phyloP scores from a whole-genome alignment of 2,113 vertebrate species.

The Spermophilus dauricus region DNA sequence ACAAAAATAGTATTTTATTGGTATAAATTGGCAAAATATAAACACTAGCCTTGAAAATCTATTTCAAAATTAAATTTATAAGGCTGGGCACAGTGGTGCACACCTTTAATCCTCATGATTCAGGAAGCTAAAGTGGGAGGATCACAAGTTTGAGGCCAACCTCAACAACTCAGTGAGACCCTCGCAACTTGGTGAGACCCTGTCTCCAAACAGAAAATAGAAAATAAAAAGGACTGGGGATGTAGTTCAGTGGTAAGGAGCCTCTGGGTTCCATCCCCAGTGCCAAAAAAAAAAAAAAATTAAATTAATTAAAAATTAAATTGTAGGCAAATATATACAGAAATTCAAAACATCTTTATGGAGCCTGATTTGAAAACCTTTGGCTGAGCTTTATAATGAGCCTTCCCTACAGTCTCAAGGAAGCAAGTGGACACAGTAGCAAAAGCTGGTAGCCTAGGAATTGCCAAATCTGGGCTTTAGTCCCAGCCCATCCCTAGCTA shows the following conservation, averaged over 20 bases:
- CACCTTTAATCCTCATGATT: too few species aligned
- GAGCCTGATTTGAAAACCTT: constrained; percentile 17
- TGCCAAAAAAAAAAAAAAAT: too few species aligned
- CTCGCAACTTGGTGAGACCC: too few species aligned
- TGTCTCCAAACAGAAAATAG: too few species aligned
- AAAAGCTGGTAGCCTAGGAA: background rate
- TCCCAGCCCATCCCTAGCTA: background rate
- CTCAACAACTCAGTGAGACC: too few species aligned
- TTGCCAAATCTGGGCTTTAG: background rate
- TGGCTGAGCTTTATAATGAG: background rate
- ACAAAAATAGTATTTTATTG: background rate
- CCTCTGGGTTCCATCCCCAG: too few species aligned
- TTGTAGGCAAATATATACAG: background rate
- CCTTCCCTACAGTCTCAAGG: background rate
- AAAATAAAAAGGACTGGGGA: too few species aligned
- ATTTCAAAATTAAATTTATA: constrained; percentile 15
- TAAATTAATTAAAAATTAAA: too few species aligned
- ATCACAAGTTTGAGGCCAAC: too few species aligned
- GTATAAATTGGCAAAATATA: constrained; percentile 10
- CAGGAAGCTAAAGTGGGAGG: too few species aligned
- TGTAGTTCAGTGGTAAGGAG: too few species aligned
- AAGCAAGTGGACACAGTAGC: background rate
- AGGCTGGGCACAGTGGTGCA: too few species aligned
- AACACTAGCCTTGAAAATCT: background rate
- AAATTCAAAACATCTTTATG: background rate